Percentiles rank a stretch among this genome's conserved stretches.
Evolutionary conservation across 2,888 invertebrate species (phyloP).

Genomic region (Alviniconcha strummeri): DNA sequence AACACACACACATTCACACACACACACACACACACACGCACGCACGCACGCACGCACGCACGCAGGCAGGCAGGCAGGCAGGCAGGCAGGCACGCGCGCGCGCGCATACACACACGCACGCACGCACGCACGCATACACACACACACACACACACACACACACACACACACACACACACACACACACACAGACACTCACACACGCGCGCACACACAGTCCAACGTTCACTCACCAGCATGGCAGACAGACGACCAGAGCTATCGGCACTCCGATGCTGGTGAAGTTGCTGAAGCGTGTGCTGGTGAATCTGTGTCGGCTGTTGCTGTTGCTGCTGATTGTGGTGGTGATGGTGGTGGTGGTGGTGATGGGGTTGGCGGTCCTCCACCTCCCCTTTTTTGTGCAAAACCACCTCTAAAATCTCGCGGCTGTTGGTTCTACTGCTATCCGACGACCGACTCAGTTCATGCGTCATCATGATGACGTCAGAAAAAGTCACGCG

Average conservation of each 20-base stretch:
- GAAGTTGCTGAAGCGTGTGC: slow-evolving; percentile 28
- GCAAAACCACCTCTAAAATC: slow-evolving; percentile 62
- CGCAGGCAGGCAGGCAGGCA: not conserved
- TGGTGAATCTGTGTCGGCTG: not conserved
- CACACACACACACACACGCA: no score
- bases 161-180: not conserved
- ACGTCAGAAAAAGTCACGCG: not conserved
- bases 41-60: no score
- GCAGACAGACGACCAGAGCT: slow-evolving; percentile 27
- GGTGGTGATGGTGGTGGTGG: slow-evolving; percentile 28
- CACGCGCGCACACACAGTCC: not conserved
- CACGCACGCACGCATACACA: slow-evolving; percentile 2
- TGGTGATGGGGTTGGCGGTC: slow-evolving; percentile 18
- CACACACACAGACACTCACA: not conserved
- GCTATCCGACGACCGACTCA: slow-evolving; percentile 51
- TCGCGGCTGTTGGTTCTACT: slow-evolving; percentile 55
- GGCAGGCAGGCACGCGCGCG: no score
- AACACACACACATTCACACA: no score
- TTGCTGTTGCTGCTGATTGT: not conserved
- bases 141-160: slow-evolving; percentile 17
- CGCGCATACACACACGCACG: not conserved
- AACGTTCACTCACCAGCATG: slow-evolving; percentile 19
- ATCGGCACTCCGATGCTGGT: slow-evolving; percentile 27
- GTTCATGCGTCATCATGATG: slow-evolving; percentile 42
- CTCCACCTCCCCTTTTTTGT: slow-evolving; percentile 53